Base-by-base conservation (phyloP, 2,113 vertebrate species). In the Hypanus sabinus region DNA sequence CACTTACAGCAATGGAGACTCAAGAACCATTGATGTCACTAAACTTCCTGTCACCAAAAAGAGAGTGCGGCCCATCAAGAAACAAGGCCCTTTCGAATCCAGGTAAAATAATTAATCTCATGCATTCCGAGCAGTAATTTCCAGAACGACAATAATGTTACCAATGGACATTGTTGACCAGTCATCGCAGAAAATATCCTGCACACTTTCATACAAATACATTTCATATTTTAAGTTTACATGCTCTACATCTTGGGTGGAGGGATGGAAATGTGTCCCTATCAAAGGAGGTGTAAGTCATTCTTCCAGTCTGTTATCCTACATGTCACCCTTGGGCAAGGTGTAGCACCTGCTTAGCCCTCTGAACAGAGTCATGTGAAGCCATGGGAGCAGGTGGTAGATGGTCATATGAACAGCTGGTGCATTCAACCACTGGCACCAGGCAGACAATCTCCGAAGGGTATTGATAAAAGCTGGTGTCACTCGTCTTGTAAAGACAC, bases 1-100 rank as follows among this genome's bases (percentile, higher is more conserved):
- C 96, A 97, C 96, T 94, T 98, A 98, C 95, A 97, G 96, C 96
- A 98, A 88, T 0, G 98, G 98, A 0, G 98, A 99, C 77, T 98
- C 96, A 0, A 97, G 97, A 94, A 95, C 95, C 0, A 96, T 99
- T 92, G 98, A 99, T 75, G 96, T 99, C 96, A 97, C 98, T 94
- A 98, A 98, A 94, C 95, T 99, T 87, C 96, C 97, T 0, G 97
- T 99, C 87, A 98, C 97, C 0, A 97, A 95, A 94, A 99, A 99
- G 94, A 96, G 96, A 93, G 98, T 99, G 0, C 96, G 99, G 2
- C 98, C 98, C 0, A 94, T 97, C 24, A 97, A 98, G 94, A 98
- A 97, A 94, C 99, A 99, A 95, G 98, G 97, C 20, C 97, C 97
- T 0, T 99, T 98, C 5, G 99, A 99, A 94, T 99, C 99, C 75